phyloP scores from a whole-genome alignment of 2,797 vertebrate genomes.

The Chelonia mydas region DNA sequence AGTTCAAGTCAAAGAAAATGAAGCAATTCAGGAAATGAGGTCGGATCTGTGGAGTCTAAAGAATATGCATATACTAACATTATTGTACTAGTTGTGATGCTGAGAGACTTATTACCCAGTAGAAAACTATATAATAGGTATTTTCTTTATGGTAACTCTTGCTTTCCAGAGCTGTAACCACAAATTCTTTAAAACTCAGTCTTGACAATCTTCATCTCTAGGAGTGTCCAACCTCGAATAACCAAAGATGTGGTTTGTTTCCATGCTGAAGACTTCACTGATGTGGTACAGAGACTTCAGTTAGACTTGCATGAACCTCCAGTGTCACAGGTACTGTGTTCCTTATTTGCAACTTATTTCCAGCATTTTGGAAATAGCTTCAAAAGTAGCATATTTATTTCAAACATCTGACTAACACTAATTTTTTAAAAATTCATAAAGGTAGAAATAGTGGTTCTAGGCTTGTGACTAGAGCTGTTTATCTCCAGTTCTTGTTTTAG shows the following conservation, averaged over 20 bases:
- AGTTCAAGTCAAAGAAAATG: neutral
- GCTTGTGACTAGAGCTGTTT: neutral
- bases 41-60: neutral
- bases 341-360: neutral
- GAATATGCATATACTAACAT: neutral
- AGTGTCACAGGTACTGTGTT: constrained; percentile 91
- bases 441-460: neutral
- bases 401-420: too few relatives aligned
- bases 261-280: constrained; percentile 95
- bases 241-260: constrained; percentile 99
- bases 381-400: neutral
- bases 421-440: too few relatives aligned
- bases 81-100: neutral
- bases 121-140: neutral
- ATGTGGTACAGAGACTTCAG: constrained; percentile 97
- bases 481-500: neutral
- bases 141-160: neutral
- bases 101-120: neutral
- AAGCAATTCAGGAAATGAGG: neutral
- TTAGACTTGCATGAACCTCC: constrained; percentile 97
- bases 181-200: neutral
- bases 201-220: constrained; percentile 67
- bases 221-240: constrained; percentile 93
- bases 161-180: neutral
- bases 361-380: neutral